phyloP scores from a whole-genome alignment of 2,113 vertebrate species.

The Mixornis gularis region DNA sequence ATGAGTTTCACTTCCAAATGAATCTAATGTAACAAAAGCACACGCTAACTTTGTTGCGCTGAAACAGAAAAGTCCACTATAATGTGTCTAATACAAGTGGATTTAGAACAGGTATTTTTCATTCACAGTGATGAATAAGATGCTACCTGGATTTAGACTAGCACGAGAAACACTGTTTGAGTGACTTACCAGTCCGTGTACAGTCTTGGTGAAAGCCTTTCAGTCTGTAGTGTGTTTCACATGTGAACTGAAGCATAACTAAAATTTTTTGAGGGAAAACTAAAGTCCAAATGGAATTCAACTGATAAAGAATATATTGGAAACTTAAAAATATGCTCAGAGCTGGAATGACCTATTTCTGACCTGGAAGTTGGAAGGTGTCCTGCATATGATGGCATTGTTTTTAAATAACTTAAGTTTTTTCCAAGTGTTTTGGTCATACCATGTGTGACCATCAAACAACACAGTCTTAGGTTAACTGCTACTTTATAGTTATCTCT shows the following conservation, averaged over 20 bases:
- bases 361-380: not conserved
- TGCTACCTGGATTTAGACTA: not conserved
- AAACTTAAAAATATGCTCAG: not conserved
- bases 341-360: not conserved
- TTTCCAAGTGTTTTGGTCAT: not conserved
- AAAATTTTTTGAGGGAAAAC: not conserved
- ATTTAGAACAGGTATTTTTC: not conserved
- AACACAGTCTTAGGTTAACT: not conserved
- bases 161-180: not conserved
- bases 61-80: not conserved
- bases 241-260: not conserved
- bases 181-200: not conserved
- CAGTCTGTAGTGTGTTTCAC: not conserved
- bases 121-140: not conserved
- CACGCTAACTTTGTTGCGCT: not conserved
- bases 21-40: not conserved
- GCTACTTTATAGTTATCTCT: not conserved
- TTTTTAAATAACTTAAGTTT: not conserved
- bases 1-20: not conserved
- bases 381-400: not conserved
- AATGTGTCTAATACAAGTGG: not conserved
- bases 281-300: not conserved
- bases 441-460: not conserved
- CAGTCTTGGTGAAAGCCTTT: not conserved
- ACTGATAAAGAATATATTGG: not conserved